Conservation (phyloP, 64 coral and sea anemone species). For the Astreopora myriophthalma region DNA sequence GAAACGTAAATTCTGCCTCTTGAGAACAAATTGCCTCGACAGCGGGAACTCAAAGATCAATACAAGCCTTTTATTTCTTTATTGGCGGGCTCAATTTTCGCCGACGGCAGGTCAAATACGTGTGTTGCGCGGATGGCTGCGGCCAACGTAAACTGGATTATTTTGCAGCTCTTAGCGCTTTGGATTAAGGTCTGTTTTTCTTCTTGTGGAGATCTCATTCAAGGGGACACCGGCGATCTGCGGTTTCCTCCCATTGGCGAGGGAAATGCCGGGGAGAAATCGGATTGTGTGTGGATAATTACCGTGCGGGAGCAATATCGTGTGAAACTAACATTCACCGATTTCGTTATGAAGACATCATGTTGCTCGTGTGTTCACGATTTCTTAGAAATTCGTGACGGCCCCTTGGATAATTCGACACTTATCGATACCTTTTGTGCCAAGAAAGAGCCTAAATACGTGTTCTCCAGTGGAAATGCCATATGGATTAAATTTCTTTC, state of each 20-base stretch:
- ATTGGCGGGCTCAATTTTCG: conserved; percentile 52
- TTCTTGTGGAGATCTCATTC: conserved; percentile 31
- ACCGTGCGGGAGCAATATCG: conserved; percentile 49
- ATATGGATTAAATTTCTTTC: conserved; percentile 86
- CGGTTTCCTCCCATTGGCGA: conserved; percentile 37
- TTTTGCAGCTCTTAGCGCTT: background rate
- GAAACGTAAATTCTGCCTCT: conserved; percentile 34
- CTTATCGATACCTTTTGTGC: conserved; percentile 92
- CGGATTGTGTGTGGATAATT: conserved; percentile 78
- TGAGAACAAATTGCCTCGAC: conserved; percentile 35
- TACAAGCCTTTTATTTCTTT: conserved; percentile 1
- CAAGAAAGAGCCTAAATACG: conserved; percentile 68
- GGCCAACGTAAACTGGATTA: conserved; percentile 5
- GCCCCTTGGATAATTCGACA: conserved; percentile 69
- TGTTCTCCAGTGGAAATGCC: conserved; percentile 77
- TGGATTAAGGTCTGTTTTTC: conserved; percentile 25
- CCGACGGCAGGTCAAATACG: conserved; percentile 37
- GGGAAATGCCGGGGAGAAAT: conserved; percentile 38
- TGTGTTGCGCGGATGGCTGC: conserved; percentile 18
- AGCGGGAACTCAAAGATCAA: conserved; percentile 9
- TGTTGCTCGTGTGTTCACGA: conserved; percentile 92
- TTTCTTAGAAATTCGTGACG: conserved; percentile 93
- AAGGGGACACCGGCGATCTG: conserved; percentile 5
- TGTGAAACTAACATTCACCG: conserved; percentile 74
- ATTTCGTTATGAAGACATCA: conserved; percentile 77